Conservation (phyloP, 2,113 vertebrate species). For the Rana temporaria region DNA sequence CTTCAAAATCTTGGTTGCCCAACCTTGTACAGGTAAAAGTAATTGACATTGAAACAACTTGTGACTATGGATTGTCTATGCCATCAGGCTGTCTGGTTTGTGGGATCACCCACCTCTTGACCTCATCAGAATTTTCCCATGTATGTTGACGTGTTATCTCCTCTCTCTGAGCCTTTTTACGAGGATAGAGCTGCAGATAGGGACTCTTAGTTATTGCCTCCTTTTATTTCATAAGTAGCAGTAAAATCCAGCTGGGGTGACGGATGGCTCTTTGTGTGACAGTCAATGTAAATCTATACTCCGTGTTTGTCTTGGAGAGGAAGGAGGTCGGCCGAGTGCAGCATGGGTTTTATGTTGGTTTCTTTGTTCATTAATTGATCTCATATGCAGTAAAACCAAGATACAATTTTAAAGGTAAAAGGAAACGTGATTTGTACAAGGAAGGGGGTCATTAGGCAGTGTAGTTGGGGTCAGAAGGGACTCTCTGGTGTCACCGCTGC, state of each 20-base stretch:
- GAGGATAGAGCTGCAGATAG: not conserved
- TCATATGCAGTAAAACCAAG: constrained; percentile 8
- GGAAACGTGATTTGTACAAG: constrained; percentile 16
- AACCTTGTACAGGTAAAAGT: not conserved
- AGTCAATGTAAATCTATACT: not conserved
- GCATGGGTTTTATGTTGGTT: not conserved
- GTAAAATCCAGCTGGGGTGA: constrained; percentile 18
- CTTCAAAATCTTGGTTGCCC: no score
- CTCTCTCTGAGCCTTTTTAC: not conserved
- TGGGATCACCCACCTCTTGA: not conserved
- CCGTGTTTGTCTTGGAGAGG: constrained; percentile 22
- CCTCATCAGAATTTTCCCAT: not conserved
- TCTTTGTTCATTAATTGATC: constrained; percentile 45
- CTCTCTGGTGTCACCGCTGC: no score
- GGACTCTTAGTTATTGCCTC: not conserved
- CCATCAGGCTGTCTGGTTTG: not conserved
- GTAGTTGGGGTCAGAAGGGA: not conserved
- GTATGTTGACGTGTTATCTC: not conserved
- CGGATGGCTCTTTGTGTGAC: constrained; percentile 28
- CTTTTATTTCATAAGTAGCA: constrained; percentile 25
- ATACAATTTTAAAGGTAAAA: not conserved
- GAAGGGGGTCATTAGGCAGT: not conserved
- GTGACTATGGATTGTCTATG: not conserved
- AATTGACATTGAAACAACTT: not conserved
- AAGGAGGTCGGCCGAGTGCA: constrained; percentile 10